Percentiles rank a stretch among this genome's conserved stretches.
Evolutionary conservation across 2,797 vertebrate genomes (phyloP).

Genomic region (Pampus argenteus): DNA sequence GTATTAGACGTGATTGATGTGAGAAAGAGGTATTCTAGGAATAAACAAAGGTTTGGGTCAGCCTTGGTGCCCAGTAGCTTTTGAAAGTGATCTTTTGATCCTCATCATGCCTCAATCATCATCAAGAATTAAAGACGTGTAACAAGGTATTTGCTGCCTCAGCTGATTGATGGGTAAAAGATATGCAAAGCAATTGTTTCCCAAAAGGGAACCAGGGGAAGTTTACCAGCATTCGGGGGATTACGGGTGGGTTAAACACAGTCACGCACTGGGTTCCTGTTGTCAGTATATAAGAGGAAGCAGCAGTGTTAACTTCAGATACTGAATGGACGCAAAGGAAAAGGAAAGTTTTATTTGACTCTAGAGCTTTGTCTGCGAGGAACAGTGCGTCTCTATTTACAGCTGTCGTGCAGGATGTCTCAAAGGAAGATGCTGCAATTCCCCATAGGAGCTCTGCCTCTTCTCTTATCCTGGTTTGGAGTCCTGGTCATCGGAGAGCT

Average conservation of each 20-base stretch:
- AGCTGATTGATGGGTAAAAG: neutral
- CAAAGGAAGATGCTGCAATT: slow-evolving; percentile 22
- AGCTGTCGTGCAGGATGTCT: slow-evolving; percentile 27
- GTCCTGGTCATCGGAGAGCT: slow-evolving; percentile 61
- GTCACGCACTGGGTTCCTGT: slow-evolving; percentile 2
- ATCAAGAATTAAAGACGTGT: neutral
- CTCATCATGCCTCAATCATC: neutral
- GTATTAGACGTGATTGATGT: neutral
- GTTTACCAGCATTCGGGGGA: neutral
- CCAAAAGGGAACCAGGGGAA: slow-evolving; percentile 46
- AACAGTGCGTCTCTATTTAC: slow-evolving; percentile 9
- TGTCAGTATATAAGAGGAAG: slow-evolving; percentile 41
- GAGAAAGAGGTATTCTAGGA: neutral
- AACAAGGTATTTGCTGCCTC: neutral
- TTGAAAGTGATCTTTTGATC: neutral
- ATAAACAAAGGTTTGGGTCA: neutral
- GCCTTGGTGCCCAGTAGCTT: neutral
- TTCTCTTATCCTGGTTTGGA: slow-evolving; percentile 50
- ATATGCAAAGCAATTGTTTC: slow-evolving; percentile 18
- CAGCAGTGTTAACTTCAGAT: neutral
- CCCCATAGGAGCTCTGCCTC: slow-evolving; percentile 33
- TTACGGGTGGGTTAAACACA: slow-evolving; percentile 14
- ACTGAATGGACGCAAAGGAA: slow-evolving; percentile 13
- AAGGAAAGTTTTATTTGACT: slow-evolving; percentile 6
- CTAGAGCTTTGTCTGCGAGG: slow-evolving; percentile 19